Conservation (phyloP, 2,888 invertebrate species). For the Synergus gifuensis region DNA sequence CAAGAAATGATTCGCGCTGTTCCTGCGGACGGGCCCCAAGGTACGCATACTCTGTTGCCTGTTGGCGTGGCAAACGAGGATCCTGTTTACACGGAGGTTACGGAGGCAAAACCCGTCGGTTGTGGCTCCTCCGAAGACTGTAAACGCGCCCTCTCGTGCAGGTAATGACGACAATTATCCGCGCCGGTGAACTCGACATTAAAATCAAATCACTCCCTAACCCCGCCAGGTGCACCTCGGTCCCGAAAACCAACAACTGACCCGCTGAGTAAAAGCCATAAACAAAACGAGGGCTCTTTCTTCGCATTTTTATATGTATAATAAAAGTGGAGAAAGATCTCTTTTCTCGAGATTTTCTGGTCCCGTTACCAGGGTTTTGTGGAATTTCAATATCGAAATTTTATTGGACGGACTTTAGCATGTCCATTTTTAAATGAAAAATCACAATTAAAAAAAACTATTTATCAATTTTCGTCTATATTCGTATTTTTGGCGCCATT, state of each 20-base stretch:
- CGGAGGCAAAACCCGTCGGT: conserved; percentile 60
- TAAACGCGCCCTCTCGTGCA: conserved; percentile 72
- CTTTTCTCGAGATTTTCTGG: no score
- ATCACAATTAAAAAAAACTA: no score
- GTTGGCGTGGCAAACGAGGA: conserved; percentile 66
- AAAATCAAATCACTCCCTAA: conserved; percentile 69
- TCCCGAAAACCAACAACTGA: conserved; percentile 30
- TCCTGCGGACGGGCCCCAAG: conserved; percentile 44
- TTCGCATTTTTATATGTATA: no score
- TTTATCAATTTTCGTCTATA: no score
- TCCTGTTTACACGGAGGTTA: conserved; percentile 68
- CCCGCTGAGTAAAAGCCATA: conserved; percentile 8
- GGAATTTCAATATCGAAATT: no score
- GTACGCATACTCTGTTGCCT: conserved; percentile 57
- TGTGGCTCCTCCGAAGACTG: conserved; percentile 62
- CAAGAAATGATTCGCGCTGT: conserved; percentile 43
- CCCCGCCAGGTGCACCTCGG: conserved; percentile 43
- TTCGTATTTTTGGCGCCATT: no score
- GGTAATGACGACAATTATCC: conserved; percentile 73
- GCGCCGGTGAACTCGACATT: conserved; percentile 69
- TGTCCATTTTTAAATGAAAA: no score
- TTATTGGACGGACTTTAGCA: no score
- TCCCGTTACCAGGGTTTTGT: no score
- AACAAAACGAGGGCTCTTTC: background rate
- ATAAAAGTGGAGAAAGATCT: no score